Conservation (phyloP, 2,797 vertebrate genomes). For the Urophycis tenuis region DNA sequence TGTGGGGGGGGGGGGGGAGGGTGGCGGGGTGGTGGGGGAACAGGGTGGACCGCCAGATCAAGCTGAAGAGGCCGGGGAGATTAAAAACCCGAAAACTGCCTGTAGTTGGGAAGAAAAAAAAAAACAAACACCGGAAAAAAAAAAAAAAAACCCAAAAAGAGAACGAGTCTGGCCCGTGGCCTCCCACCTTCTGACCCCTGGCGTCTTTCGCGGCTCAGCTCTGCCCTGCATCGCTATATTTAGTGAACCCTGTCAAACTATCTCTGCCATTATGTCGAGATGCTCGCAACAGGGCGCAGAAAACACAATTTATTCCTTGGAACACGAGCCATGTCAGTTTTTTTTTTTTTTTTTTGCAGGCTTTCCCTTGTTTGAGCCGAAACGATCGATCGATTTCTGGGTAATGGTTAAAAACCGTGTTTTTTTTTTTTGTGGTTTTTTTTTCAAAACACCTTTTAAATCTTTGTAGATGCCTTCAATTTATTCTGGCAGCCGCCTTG, state of each 20-base stretch:
- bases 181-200: conserved; percentile 23
- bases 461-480: not conserved
- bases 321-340: not conserved
- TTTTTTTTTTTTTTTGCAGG: too few relatives aligned
- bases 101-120: conserved; percentile 30
- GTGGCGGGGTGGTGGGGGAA: not conserved
- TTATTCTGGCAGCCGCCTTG: not conserved
- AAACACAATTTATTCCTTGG: conserved; percentile 33
- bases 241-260: conserved; percentile 49
- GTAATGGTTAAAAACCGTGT: not conserved
- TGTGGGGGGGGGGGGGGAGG: not conserved
- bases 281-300: conserved; percentile 49
- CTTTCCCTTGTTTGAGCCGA: not conserved
- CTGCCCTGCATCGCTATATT: conserved; percentile 25
- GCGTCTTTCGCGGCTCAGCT: not conserved
- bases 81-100: conserved; percentile 14
- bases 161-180: not conserved
- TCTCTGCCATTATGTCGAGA: conserved; percentile 49
- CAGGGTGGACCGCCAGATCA: not conserved
- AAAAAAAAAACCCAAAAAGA: not conserved
- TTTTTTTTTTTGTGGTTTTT: too few relatives aligned
- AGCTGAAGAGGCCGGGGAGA: conserved; percentile 7
- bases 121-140: conserved; percentile 9
- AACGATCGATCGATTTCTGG: not conserved
- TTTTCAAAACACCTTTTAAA: not conserved